Base-by-base conservation (phyloP, 2,888 invertebrate species). In the Lamproptera curius region DNA sequence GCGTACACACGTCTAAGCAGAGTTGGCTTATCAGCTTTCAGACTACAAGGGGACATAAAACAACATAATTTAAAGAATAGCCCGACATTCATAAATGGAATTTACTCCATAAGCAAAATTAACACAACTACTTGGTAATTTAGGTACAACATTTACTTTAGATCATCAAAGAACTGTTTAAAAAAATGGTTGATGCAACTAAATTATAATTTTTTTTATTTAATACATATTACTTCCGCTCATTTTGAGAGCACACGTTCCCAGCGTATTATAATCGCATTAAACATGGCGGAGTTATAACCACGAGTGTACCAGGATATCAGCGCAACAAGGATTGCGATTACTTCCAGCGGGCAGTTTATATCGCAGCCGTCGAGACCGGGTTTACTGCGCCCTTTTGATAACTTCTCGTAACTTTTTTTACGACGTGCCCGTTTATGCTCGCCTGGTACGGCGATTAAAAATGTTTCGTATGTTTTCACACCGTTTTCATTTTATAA, bases 341-440 rank as follows among this genome's bases (percentile, higher is more conserved):
- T 54, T 17, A 53, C 42, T 51, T 31, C 61, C 61, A 61, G 61
- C 65, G 70, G 69, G 55, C 73, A 73, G 68, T 75, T 76, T 75
- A 77, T 67, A 61, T 69, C 70, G 60, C 57, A 61, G 65, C 60
- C 64, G 62, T 59, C 70, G 70, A 62, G 62, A 67, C 63, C 64
- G 64, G 63, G 62, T 77, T 78, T 76, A 73, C 64, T 68, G 69
- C 72, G 70, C 71, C 75, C 76, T 73, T 76, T 79, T 78, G 77
- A 77, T 79, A 76, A 76, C 74, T 76, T 68, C 69, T 78, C 76
- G 75, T 78, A 76, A 78, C 70, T 69, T 73, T n/a, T 78, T 79
- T 80, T 80, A 80, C 70, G 71, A 69, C 66, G 62, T 65, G 66
- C 72, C 69, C 66, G 70, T 71, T 75, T 72, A 76, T 76, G 70